A percentile compares a stretch with the other conserved stretches of the same genome.
These are phyloP conservation scores for Colistium nudipinnis DNA, from an alignment of 2,113 vertebrate genomes.

Conservation along the genomic window DNA sequence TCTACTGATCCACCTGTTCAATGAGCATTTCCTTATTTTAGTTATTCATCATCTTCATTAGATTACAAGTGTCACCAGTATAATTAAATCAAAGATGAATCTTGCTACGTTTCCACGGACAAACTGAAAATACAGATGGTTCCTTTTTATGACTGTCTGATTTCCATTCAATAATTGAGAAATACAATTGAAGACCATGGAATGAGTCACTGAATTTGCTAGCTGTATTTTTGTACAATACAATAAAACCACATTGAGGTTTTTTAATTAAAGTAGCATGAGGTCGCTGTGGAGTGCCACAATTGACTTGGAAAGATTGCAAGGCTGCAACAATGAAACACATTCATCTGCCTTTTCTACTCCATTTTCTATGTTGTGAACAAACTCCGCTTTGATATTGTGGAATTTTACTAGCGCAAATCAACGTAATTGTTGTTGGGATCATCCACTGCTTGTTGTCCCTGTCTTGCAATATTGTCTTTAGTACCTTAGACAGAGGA, in stretches of 20 bases:
- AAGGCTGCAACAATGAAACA: not conserved
- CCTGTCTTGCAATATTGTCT: conserved; percentile 41
- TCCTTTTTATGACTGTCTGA: not conserved
- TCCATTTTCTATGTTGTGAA: conserved; percentile 2
- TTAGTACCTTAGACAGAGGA: conserved; percentile 40
- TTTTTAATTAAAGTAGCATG: conserved; percentile 18
- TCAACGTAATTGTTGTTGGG: conserved; percentile 26
- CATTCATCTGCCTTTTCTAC: not conserved
- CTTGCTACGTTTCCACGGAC: not conserved
- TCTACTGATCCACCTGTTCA: not conserved
- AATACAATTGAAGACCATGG: not conserved
- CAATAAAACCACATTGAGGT: conserved; percentile 9
- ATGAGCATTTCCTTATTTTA: not conserved
- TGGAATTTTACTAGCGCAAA: conserved; percentile 19
- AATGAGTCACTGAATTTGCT: not conserved
- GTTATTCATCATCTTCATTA: not conserved
- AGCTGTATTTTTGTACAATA: conserved; percentile 9
- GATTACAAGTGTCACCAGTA: not conserved
- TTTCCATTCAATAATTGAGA: conserved; percentile 9
- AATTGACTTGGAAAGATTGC: conserved; percentile 13
- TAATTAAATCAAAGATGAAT: not conserved
- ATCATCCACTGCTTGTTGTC: conserved; percentile 32
- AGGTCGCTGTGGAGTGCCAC: not conserved
- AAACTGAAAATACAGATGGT: not conserved
- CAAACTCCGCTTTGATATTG: conserved; percentile 30